phyloP scores from a whole-genome alignment of 2,113 vertebrate species.

The Mellivora capensis region DNA sequence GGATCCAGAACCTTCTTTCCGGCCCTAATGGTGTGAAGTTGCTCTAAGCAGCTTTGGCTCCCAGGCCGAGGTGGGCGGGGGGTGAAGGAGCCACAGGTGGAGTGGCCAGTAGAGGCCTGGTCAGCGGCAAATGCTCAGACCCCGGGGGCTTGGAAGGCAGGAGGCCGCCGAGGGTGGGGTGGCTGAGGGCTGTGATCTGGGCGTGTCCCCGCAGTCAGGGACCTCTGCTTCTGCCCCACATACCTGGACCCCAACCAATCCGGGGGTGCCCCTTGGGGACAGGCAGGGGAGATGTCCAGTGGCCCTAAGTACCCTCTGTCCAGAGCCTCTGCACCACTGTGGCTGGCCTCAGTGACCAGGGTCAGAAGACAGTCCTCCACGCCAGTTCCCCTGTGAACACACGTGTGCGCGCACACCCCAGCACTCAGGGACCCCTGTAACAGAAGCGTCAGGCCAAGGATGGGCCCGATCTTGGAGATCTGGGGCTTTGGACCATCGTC shows the following conservation, averaged over 20 bases:
- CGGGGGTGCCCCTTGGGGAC: not conserved
- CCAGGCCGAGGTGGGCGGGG: not conserved
- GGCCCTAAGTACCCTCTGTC: not conserved
- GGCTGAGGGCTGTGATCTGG: not conserved
- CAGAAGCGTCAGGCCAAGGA: not conserved
- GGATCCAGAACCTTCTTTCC: not conserved
- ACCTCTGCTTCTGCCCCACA: not conserved
- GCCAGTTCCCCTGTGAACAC: not conserved
- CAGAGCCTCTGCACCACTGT: not conserved
- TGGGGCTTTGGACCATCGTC: accelerated
- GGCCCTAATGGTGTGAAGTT: not conserved
- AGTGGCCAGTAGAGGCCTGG: accelerated
- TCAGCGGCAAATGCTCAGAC: accelerated
- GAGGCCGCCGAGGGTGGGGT: not conserved
- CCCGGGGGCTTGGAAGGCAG: not conserved
- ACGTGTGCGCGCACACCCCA: too few species aligned
- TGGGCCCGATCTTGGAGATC: not conserved
- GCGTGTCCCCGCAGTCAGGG: not conserved
- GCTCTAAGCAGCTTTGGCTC: not conserved
- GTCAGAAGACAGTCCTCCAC: not conserved
- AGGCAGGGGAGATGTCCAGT: not conserved
- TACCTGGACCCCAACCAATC: not conserved
- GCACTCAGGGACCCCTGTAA: not conserved
- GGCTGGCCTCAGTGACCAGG: not conserved
- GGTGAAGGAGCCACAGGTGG: accelerated